These are phyloP conservation scores for Archips crataeganus DNA, from an alignment of 2,888 invertebrate species.

Conservation along the genomic window DNA sequence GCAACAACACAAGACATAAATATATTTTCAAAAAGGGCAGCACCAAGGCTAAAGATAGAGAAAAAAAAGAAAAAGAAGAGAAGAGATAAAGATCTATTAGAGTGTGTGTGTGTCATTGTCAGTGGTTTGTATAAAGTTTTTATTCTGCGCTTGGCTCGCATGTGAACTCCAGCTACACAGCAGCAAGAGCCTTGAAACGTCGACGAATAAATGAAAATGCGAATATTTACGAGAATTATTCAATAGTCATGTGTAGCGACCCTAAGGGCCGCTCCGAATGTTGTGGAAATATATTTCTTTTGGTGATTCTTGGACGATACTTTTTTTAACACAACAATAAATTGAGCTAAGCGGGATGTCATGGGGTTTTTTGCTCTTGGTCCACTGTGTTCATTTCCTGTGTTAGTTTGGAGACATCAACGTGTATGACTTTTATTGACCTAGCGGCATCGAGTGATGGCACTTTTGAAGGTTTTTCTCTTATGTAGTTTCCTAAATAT, in stretches of 20 bases:
- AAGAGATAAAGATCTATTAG: too few relatives aligned
- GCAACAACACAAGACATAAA: too few relatives aligned
- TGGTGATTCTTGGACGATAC: conserved; percentile 43
- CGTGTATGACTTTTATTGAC: not conserved
- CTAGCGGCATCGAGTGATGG: not conserved
- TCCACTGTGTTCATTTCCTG: conserved; percentile 1
- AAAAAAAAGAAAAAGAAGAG: too few relatives aligned
- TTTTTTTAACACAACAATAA: conserved; percentile 42
- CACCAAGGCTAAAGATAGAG: too few relatives aligned
- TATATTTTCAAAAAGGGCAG: too few relatives aligned
- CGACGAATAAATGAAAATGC: not conserved
- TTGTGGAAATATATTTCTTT: conserved; percentile 46
- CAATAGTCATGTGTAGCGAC: conserved; percentile 13
- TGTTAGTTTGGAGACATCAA: not conserved
- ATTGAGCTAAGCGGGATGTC: conserved; percentile 35
- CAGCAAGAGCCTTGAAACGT: not conserved
- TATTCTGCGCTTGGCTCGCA: too few relatives aligned
- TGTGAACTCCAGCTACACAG: too few relatives aligned
- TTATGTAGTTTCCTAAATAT: too few relatives aligned
- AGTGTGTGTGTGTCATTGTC: too few relatives aligned
- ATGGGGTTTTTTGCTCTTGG: not conserved
- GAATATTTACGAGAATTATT: not conserved
- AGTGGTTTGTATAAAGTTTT: too few relatives aligned
- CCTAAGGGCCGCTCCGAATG: conserved; percentile 17
- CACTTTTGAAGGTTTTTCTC: not conserved